phyloP scores from a whole-genome alignment of 2,888 invertebrate genomes.

The Oscheius sp. region DNA sequence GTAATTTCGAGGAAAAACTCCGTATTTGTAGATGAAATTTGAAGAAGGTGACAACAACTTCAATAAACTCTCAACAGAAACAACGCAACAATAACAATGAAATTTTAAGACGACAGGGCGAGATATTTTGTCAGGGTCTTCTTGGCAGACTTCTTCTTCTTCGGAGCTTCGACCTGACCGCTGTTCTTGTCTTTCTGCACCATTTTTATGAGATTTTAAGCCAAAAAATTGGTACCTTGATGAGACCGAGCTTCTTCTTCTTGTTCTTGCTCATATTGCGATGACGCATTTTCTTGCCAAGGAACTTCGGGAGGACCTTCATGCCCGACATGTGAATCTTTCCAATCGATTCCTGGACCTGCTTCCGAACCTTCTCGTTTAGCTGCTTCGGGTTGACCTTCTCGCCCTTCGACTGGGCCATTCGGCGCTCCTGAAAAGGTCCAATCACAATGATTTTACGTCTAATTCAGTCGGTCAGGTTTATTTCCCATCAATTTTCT shows the following conservation, averaged over 20 bases:
- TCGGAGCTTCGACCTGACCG: not conserved
- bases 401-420: slow-evolving; percentile 43
- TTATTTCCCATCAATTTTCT: too few relatives aligned
- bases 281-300: slow-evolving; percentile 68
- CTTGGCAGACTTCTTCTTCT: slow-evolving; percentile 35
- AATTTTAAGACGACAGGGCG: slow-evolving; percentile 21
- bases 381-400: slow-evolving; percentile 46
- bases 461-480: too few relatives aligned
- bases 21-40: not conserved
- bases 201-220: not conserved
- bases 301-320: slow-evolving; percentile 69
- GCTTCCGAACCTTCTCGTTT: slow-evolving; percentile 54
- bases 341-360: slow-evolving; percentile 64
- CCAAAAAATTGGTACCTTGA: slow-evolving; percentile 10
- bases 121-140: slow-evolving; percentile 43
- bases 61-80: not conserved
- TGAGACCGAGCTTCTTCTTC: slow-evolving; percentile 50
- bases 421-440: slow-evolving; percentile 54
- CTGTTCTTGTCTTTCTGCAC: slow-evolving; percentile 16
- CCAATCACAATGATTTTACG: not conserved
- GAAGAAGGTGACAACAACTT: not conserved
- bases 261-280: slow-evolving; percentile 50
- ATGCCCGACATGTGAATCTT: slow-evolving; percentile 63
- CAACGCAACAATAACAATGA: slow-evolving; percentile 18
- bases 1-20: not conserved